Base-by-base conservation (phyloP, 2,113 vertebrate species). In the Lathamus discolor region DNA sequence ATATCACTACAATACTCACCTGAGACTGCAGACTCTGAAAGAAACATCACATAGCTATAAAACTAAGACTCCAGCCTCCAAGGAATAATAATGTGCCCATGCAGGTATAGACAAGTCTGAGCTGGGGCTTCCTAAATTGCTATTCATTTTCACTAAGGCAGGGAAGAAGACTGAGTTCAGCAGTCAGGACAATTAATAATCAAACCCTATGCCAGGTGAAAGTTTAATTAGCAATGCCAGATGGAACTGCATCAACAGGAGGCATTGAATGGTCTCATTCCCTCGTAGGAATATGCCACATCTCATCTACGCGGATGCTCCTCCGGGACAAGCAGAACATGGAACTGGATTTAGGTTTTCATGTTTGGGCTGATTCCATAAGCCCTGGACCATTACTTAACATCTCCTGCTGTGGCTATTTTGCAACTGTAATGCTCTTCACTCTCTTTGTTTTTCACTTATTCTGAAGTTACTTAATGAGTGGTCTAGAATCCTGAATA, bases 201-300 rank as follows among this genome's bases (percentile, higher is more conserved):
- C 57, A 78, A 89, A 66, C 24, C n/a, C 75, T 64, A 48, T 52
- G 69, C 22, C 52, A 73, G 73, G 93, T 93, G 77, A 72, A 91
- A 91, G 91, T 89, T 93, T 95, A 93, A 97, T 96, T 91, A 96
- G 69, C 62, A 57, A 18, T 75, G 43, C 66, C 86, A 95, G 81
- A 89, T 91, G 93, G 89, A 91, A 37, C 33, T 28, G 39, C 77
- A 86, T 81, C 80, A 33, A 25, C 73, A 88, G 66, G 61, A 95
- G 51, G 69, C 80, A 19, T 0, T 17, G 73, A 78, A 51, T 19
- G 35, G 10, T 79, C 46, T 37, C 69, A 88, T n/a, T 78, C 33
- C 54, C 39, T 76, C 48, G 7, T 0, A 84, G 88, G 89, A 84
- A 75, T 35, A 14, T 11, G 14, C 7, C 12, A 27, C 24, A 3